Evolutionary conservation across 1,140 invertebrate genomes (phyloP).

Genomic region (Eciton burchellii): DNA sequence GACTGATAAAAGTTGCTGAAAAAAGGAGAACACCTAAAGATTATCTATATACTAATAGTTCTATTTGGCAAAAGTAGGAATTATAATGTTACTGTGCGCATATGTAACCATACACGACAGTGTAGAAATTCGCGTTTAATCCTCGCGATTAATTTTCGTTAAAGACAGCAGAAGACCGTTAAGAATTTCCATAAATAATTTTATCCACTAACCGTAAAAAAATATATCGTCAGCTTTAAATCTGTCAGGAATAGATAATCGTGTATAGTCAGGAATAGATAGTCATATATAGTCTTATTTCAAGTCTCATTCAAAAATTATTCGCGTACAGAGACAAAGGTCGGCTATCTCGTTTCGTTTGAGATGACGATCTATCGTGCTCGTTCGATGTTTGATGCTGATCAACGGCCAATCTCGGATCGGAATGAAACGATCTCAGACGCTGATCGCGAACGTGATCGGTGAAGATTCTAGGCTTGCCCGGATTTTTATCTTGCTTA

Average conservation of each 20-base stretch:
- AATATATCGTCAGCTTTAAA: neutral
- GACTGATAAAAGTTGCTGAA: slow-evolving; percentile 24
- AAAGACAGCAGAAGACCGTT: slow-evolving; percentile 31
- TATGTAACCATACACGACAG: slow-evolving; percentile 13
- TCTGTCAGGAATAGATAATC: neutral
- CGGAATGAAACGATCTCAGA: slow-evolving; percentile 80
- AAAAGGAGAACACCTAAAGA: slow-evolving; percentile 50
- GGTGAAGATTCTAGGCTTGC: slow-evolving; percentile 77
- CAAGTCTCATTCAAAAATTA: slow-evolving; percentile 68
- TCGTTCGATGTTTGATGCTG: slow-evolving; percentile 67
- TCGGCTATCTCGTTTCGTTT: slow-evolving; percentile 75
- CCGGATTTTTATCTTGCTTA: slow-evolving; percentile 65
- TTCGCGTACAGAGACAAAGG: slow-evolving; percentile 79
- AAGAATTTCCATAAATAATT: neutral
- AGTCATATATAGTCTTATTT: too few species aligned
- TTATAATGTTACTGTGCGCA: slow-evolving; percentile 57
- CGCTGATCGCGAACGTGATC: slow-evolving; percentile 80
- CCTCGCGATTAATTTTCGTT: slow-evolving; percentile 23
- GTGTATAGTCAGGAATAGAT: neutral
- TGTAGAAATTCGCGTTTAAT: slow-evolving; percentile 24
- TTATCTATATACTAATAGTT: slow-evolving; percentile 68
- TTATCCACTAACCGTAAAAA: neutral
- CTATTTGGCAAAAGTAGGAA: slow-evolving; percentile 80
- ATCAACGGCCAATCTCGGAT: slow-evolving; percentile 78
- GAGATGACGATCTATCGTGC: slow-evolving; percentile 55